Conservation (phyloP, 2,113 vertebrate species). For the Psilopogon haemacephalus region DNA sequence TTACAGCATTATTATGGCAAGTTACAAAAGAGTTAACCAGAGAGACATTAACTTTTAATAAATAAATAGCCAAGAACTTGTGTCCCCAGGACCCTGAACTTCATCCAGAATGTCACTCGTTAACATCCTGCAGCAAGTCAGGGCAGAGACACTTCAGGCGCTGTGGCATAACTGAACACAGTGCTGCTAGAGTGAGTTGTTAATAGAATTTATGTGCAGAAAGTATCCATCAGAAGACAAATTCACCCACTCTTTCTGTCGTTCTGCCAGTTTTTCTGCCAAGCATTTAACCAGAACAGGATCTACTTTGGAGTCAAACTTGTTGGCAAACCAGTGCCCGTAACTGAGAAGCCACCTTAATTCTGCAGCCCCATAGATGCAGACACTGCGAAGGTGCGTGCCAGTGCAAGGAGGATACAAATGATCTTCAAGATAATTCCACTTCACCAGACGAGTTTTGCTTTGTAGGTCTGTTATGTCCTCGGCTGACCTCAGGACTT, state of each 20-base stretch:
- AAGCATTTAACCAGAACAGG: conserved; percentile 89
- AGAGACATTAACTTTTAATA: not conserved
- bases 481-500: conserved; percentile 74
- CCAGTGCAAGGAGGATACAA: conserved; percentile 89
- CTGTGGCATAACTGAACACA: not conserved
- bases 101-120: not conserved
- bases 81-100: not conserved
- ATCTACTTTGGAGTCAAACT: conserved; percentile 91
- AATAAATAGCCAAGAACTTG: not conserved
- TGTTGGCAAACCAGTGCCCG: conserved; percentile 94
- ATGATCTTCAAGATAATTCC: conserved; percentile 84
- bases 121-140: not conserved
- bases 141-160: not conserved
- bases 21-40: not conserved
- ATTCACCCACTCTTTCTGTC: conserved; percentile 70
- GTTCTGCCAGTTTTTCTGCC: conserved; percentile 85
- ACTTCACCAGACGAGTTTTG: conserved; percentile 92
- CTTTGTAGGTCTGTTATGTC: conserved; percentile 91
- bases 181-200: not conserved
- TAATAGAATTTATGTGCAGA: not conserved
- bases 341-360: conserved; percentile 89
- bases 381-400: conserved; percentile 84
- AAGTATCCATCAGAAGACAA: conserved; percentile 67
- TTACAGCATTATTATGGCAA: not conserved
- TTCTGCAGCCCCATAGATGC: conserved; percentile 88